A percentile compares a stretch with the other conserved stretches of the same genome.
Evolutionary conservation across 2,113 vertebrate species (phyloP).

Genomic region (Oostethus manadensis): DNA sequence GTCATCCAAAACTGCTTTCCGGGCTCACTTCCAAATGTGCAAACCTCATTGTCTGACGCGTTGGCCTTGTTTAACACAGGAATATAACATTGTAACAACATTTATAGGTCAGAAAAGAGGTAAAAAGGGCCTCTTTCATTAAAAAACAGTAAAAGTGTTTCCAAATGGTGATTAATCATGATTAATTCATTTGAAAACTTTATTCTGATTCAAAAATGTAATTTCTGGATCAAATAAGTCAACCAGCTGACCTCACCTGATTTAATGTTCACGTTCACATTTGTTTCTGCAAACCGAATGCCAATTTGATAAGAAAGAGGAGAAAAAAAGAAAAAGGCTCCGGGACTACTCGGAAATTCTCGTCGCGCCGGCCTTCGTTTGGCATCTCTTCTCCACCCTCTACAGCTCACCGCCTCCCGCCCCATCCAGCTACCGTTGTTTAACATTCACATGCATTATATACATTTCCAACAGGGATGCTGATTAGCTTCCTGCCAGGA

Average conservation of each 20-base stretch:
- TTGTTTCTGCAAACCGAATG: not conserved
- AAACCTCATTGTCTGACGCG: too few species aligned
- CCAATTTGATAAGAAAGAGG: not conserved
- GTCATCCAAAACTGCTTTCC: too few species aligned
- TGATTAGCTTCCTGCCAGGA: slow-evolving; percentile 72
- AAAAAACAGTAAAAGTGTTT: too few species aligned
- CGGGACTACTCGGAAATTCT: slow-evolving; percentile 39
- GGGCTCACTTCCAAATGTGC: too few species aligned
- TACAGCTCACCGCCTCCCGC: slow-evolving; percentile 15
- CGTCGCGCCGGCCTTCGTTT: slow-evolving; percentile 36
- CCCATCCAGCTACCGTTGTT: slow-evolving; percentile 5
- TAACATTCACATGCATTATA: slow-evolving; percentile 26
- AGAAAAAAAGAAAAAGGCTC: not conserved
- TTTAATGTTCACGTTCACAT: not conserved
- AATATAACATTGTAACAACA: too few species aligned
- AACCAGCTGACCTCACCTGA: not conserved
- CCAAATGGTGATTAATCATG: too few species aligned
- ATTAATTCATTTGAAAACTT: too few species aligned
- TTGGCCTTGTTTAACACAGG: too few species aligned
- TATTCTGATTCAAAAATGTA: too few species aligned
- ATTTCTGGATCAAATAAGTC: not conserved
- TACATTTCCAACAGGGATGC: slow-evolving; percentile 39
- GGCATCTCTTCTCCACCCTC: slow-evolving; percentile 26
- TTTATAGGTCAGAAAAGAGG: too few species aligned
- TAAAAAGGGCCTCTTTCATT: too few species aligned